Conservation (phyloP, 2,888 invertebrate genomes). For the Cantharis lateralis region DNA sequence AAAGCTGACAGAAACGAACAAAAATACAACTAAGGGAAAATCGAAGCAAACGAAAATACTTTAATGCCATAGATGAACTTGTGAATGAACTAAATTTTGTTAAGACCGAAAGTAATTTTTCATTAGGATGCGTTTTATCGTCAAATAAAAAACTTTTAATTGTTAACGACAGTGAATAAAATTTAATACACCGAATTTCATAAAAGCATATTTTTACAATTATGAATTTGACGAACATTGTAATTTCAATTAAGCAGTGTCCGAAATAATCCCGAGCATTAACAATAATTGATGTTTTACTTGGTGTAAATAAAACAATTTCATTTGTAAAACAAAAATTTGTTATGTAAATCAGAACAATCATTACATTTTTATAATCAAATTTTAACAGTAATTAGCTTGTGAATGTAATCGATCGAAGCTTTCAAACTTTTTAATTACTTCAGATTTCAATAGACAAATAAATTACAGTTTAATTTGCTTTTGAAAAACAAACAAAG, state of each 20-base stretch:
- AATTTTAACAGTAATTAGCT: not conserved
- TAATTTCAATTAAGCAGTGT: not conserved
- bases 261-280: not conserved
- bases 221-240: not conserved
- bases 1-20: not conserved
- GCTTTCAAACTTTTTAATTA: not conserved
- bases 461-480: not conserved
- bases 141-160: not conserved
- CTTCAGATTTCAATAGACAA: not conserved
- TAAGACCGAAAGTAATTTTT: not conserved
- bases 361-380: not conserved
- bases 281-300: not conserved
- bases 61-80: not conserved
- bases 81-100: not conserved
- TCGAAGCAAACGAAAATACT: not conserved
- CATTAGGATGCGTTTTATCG: not conserved
- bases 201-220: not conserved
- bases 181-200: not conserved
- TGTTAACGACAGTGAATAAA: not conserved
- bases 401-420: not conserved
- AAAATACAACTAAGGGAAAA: not conserved
- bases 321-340: not conserved
- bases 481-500: no score
- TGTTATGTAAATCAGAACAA: not conserved
- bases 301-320: not conserved